Evolutionary conservation across 2,888 invertebrate genomes (phyloP).

Genomic region (Rhamphomyia laevipes): DNA sequence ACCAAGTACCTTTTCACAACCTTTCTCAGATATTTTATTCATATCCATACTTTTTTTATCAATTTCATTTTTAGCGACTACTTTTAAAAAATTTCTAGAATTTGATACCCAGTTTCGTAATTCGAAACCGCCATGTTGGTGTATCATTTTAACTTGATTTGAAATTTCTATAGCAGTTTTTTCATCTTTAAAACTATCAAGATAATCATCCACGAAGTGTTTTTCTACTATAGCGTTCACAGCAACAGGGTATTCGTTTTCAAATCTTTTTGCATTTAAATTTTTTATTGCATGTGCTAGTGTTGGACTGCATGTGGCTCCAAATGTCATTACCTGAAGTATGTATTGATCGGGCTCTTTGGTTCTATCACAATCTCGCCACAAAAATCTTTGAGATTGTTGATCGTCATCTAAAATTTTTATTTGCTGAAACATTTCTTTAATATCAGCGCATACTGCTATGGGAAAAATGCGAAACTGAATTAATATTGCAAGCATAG

Average conservation of each 20-base stretch:
- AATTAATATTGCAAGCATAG: constrained; percentile 10
- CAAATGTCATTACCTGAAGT: constrained; percentile 9
- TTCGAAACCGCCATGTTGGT: no score
- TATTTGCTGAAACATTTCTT: no score
- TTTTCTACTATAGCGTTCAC: constrained; percentile 8
- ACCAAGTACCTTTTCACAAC: no score
- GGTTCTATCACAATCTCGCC: constrained; percentile 6
- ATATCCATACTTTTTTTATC: no score
- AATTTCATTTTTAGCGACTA: no score
- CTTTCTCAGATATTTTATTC: no score
- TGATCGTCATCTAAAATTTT: constrained; percentile 7
- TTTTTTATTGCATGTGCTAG: constrained; percentile 8
- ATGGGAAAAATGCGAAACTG: constrained; percentile 9
- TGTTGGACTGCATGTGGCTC: constrained; percentile 6
- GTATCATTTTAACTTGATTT: no score
- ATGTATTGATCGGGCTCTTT: neutral
- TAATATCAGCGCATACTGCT: no score
- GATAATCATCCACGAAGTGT: constrained; percentile 11
- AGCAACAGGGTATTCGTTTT: constrained; percentile 2
- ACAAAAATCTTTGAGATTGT: constrained; percentile 11
- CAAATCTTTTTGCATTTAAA: constrained; percentile 7
- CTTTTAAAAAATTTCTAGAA: no score
- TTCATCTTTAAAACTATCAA: constrained; percentile 12
- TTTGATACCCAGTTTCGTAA: no score
- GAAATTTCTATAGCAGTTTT: no score